A percentile compares a stretch with the other conserved stretches of the same genome.
phyloP scores from a whole-genome alignment of 1,140 invertebrate species.

The Drosophila gunungcola region DNA sequence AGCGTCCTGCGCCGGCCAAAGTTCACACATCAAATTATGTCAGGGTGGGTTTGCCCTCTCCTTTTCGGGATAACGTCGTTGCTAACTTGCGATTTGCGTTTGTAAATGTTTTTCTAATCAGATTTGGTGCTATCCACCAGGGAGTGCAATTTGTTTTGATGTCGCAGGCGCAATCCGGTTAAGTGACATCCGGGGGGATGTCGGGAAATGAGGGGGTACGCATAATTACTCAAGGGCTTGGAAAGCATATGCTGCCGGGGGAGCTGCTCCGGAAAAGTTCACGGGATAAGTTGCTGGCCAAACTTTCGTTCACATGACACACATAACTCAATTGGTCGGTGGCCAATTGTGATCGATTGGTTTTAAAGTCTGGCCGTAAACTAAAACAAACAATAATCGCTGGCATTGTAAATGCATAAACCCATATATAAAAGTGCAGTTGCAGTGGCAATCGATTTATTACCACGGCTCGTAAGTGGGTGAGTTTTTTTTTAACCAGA shows the following conservation, averaged over 20 bases:
- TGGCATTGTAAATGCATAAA: slow-evolving; percentile 75
- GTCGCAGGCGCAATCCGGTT: slow-evolving; percentile 67
- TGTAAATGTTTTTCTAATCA: slow-evolving; percentile 81
- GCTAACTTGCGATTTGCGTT: slow-evolving; percentile 79
- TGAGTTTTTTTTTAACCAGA: slow-evolving; percentile 31
- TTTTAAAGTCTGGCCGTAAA: slow-evolving; percentile 73
- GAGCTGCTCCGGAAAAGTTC: slow-evolving; percentile 11
- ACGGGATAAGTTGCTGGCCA: slow-evolving; percentile 2
- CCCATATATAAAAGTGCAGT: slow-evolving; percentile 45
- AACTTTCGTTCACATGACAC: slow-evolving; percentile 38
- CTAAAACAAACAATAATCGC: slow-evolving; percentile 76
- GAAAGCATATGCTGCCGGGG: slow-evolving; percentile 29
- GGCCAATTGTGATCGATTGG: slow-evolving; percentile 69
- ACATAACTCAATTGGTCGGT: slow-evolving; percentile 10
- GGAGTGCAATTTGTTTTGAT: slow-evolving; percentile 80
- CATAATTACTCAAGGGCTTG: slow-evolving; percentile 57
- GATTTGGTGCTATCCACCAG: slow-evolving; percentile 67
- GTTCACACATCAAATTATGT: slow-evolving; percentile 74
- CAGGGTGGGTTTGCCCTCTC: slow-evolving; percentile 32
- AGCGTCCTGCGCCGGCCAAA: slow-evolving; percentile 38
- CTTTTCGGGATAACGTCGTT: slow-evolving; percentile 14
- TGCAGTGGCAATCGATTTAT: slow-evolving; percentile 75
- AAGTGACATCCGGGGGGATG: slow-evolving; percentile 49
- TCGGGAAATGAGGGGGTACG: slow-evolving; percentile 10
- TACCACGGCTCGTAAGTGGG: slow-evolving; percentile 40